Conservation (phyloP, 2,888 invertebrate species). For the Ormyrus labotus region DNA sequence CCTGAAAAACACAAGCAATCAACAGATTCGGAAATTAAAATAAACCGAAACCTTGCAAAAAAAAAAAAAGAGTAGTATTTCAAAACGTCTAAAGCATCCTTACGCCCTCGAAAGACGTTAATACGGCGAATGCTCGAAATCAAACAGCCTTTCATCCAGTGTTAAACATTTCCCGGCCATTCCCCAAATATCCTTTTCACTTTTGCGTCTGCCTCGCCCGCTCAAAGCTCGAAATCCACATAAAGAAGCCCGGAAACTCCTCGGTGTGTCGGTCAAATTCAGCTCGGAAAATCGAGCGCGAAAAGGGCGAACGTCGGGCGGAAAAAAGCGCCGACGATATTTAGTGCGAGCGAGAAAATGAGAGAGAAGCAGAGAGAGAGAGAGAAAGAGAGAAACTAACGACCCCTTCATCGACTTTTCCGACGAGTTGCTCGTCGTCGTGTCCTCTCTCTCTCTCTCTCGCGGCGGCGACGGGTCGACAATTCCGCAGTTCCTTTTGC, state of each 20-base stretch:
- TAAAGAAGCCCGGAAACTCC: constrained; percentile 5
- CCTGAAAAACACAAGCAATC: too few species aligned
- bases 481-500: constrained; percentile 19
- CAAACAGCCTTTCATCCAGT: too few species aligned
- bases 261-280: constrained; percentile 1
- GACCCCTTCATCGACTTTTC: constrained; percentile 52
- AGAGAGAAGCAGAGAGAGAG: constrained; percentile 28
- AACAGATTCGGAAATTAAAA: too few species aligned
- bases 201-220: neutral
- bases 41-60: too few species aligned
- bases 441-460: neutral
- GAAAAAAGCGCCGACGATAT: constrained; percentile 14
- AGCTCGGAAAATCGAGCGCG: neutral
- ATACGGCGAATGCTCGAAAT: too few species aligned
- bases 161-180: too few species aligned
- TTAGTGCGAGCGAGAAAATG: constrained; percentile 56
- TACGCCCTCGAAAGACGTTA: too few species aligned
- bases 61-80: too few species aligned
- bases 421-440: neutral
- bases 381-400: constrained; percentile 40
- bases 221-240: neutral
- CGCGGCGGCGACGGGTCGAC: neutral
- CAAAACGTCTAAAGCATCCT: too few species aligned
- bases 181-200: too few species aligned
- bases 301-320: neutral